These are phyloP conservation scores for Campylomormyrus tamandua DNA, from an alignment of 2,113 vertebrate species.

Conservation along the genomic window DNA sequence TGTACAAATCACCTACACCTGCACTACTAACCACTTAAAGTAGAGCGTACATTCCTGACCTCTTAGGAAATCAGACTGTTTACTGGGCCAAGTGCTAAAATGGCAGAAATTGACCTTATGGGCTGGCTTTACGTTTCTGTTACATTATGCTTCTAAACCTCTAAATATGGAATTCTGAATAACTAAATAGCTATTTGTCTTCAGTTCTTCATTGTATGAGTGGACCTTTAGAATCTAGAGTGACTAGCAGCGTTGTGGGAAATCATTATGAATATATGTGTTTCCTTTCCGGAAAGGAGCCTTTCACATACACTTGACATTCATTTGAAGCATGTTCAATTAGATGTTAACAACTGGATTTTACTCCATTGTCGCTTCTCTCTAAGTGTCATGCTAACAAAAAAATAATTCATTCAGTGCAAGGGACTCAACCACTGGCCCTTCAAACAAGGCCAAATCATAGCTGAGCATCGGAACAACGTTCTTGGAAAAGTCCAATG, in stretches of 20 bases:
- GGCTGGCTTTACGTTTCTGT: background rate
- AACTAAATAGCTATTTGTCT: background rate
- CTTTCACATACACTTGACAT: background rate
- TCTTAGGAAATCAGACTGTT: background rate
- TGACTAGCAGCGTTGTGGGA: background rate
- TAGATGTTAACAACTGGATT: background rate
- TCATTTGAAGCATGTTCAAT: background rate
- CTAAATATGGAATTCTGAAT: background rate
- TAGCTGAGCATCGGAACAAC: background rate
- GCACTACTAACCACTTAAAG: background rate
- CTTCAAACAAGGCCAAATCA: background rate
- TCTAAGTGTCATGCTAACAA: background rate
- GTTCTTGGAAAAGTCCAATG: background rate
- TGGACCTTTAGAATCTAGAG: background rate
- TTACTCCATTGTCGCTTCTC: background rate
- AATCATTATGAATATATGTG: background rate
- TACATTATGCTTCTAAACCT: background rate
- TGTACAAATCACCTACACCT: slow-evolving; percentile 3
- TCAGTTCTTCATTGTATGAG: background rate
- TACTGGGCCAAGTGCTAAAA: background rate
- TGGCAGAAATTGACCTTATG: background rate
- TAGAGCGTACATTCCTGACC: background rate
- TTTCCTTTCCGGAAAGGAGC: background rate
- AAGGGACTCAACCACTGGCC: background rate
- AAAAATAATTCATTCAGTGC: background rate